These are phyloP conservation scores for Bembecia ichneumoniformis DNA, from an alignment of 2,888 invertebrate species.

Conservation along the genomic window DNA sequence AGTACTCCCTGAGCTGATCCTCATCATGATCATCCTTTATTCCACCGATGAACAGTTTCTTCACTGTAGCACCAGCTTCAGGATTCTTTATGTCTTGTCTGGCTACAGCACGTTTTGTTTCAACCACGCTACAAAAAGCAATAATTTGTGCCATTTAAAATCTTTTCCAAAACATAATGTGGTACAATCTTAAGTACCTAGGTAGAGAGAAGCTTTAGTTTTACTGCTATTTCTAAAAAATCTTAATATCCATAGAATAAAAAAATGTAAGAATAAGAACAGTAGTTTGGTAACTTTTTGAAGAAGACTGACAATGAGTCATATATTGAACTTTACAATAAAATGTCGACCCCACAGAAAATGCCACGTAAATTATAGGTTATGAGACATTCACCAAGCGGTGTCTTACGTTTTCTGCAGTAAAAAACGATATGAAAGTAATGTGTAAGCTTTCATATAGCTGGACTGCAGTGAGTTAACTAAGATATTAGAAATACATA, in stretches of 20 bases:
- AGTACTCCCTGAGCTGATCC: conserved; percentile 88
- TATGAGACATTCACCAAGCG: conserved; percentile 61
- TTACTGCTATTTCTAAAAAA: no score
- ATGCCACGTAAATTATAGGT: conserved; percentile 43
- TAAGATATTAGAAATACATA: conserved; percentile 30
- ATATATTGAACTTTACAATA: not conserved
- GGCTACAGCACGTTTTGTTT: conserved; percentile 97
- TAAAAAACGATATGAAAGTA: conserved; percentile 58
- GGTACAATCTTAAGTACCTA: not conserved
- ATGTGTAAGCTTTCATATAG: conserved; percentile 43
- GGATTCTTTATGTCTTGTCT: conserved; percentile 92
- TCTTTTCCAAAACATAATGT: no score
- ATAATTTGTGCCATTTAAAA: not conserved
- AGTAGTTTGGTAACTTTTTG: not conserved
- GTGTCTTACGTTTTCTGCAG: conserved; percentile 51
- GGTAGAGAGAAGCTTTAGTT: no score
- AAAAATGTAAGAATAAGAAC: no score
- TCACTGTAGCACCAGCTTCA: conserved; percentile 93
- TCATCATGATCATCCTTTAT: conserved; percentile 95
- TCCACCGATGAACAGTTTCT: conserved; percentile 95
- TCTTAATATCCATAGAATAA: no score
- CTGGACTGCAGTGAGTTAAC: conserved; percentile 46
- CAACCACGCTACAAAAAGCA: conserved; percentile 79
- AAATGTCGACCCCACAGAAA: conserved; percentile 58
- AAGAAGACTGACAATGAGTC: not conserved